phyloP scores from a whole-genome alignment of 2,113 vertebrate species.

The Xenus cinereus region DNA sequence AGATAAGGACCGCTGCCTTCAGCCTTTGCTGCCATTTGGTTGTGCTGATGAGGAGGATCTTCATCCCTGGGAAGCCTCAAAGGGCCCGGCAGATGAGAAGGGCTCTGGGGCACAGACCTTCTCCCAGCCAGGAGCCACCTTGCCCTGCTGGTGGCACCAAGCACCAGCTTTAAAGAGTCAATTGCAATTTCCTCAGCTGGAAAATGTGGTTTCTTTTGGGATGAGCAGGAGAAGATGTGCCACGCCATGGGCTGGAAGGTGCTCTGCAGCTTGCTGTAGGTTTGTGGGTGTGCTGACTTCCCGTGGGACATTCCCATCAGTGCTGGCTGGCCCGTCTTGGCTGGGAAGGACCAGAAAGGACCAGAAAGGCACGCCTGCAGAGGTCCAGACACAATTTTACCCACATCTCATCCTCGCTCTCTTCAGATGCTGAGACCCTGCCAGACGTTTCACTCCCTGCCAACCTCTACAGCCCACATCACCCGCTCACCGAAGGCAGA shows the following conservation, averaged over 20 bases:
- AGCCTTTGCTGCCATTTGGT: neutral
- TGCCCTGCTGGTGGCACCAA: neutral
- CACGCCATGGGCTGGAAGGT: rapidly evolving
- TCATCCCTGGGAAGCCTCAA: neutral
- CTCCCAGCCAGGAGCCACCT: neutral
- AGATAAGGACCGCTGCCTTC: neutral
- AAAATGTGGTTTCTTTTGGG: neutral
- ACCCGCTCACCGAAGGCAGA: neutral
- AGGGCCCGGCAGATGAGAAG: neutral
- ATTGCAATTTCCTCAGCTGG: neutral
- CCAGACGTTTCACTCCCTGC: rapidly evolving
- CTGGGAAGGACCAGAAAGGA: neutral
- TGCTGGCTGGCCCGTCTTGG: neutral
- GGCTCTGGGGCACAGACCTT: neutral
- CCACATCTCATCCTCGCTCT: neutral
- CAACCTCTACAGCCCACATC: neutral
- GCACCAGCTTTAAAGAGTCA: neutral
- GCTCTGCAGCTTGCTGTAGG: neutral
- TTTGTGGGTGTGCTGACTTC: rapidly evolving
- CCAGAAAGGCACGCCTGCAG: neutral
- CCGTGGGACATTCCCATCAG: rapidly evolving
- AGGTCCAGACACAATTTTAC: neutral
- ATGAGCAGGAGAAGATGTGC: neutral
- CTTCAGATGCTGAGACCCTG: neutral
- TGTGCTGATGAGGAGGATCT: neutral